These are phyloP conservation scores for Otocyon megalotis DNA, from an alignment of 2,113 vertebrate species.

Conservation along the genomic window DNA sequence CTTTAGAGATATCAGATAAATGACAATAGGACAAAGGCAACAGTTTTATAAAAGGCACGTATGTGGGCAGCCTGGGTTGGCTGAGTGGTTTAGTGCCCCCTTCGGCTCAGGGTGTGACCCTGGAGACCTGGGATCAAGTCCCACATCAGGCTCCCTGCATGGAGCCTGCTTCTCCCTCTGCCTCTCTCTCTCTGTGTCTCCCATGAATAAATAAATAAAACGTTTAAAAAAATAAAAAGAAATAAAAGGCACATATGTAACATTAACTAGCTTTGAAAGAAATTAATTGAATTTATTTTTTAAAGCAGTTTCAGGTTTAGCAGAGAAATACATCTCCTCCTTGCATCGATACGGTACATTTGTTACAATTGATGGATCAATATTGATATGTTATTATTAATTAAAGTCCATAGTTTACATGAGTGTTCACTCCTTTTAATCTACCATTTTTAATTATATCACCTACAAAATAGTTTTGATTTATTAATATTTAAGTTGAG, in stretches of 20 bases:
- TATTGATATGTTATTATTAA: neutral
- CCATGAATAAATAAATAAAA: too few species aligned
- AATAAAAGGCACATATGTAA: neutral
- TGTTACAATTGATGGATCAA: neutral
- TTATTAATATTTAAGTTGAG: neutral
- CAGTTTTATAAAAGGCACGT: neutral
- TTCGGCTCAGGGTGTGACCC: too few species aligned
- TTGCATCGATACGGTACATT: neutral
- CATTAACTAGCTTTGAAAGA: neutral
- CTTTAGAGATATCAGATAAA: neutral
- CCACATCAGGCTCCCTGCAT: too few species aligned
- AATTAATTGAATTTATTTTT: neutral
- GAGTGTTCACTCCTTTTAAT: neutral
- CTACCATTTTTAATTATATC: neutral
- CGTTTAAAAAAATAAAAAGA: too few species aligned
- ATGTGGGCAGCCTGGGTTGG: neutral
- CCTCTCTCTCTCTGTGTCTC: too few species aligned
- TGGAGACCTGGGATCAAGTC: too few species aligned
- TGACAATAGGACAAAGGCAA: neutral
- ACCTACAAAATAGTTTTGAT: constrained; percentile 3
- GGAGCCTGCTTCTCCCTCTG: too few species aligned
- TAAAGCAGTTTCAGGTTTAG: neutral
- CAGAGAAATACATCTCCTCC: neutral
- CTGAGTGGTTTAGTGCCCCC: too few species aligned
- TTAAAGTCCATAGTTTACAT: neutral